Conservation (phyloP, 2,113 vertebrate species). For the Raja brachyura region DNA sequence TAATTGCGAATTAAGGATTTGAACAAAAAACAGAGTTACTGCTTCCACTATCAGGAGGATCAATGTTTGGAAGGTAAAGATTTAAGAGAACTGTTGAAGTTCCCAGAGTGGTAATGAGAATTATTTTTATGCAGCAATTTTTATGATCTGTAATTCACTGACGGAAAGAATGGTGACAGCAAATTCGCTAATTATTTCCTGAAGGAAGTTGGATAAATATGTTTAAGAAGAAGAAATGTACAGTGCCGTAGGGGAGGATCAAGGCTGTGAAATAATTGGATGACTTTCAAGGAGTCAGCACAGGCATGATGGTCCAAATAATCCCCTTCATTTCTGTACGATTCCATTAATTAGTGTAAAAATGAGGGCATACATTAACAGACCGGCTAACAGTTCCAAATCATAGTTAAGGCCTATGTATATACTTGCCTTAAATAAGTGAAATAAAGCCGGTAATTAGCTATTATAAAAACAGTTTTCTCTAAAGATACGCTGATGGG, state of each 20-base stretch:
- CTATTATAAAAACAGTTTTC: background rate
- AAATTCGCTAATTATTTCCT: background rate
- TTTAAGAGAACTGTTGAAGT: background rate
- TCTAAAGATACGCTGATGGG: background rate
- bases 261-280: background rate
- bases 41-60: background rate
- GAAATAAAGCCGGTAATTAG: background rate
- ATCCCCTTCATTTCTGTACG: background rate
- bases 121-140: background rate
- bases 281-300: background rate
- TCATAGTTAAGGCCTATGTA: background rate
- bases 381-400: background rate
- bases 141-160: background rate
- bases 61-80: too few species aligned
- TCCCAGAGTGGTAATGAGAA: background rate
- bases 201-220: background rate
- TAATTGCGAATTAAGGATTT: background rate
- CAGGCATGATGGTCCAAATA: background rate
- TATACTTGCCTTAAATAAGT: background rate
- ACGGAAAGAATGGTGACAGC: background rate
- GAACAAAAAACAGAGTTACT: background rate
- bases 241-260: background rate
- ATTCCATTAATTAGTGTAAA: background rate
- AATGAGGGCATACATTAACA: background rate
- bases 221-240: background rate